Conservation (phyloP, 2,113 vertebrate genomes). For the Oryzias woworae region DNA sequence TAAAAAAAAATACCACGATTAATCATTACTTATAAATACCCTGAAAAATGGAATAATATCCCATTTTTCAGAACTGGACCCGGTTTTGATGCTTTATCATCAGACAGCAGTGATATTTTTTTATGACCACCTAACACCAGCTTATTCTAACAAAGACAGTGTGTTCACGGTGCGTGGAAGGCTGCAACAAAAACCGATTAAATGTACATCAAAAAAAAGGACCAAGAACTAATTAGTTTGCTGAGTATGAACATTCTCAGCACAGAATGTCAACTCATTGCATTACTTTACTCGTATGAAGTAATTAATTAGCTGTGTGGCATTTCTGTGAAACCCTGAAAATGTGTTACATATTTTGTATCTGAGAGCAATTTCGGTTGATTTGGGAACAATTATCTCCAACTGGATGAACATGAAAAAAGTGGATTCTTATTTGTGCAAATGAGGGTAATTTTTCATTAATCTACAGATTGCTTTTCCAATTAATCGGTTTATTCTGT, state of each 20-base stretch:
- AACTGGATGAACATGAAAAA: slow-evolving; percentile 36
- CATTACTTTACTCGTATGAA: slow-evolving; percentile 27
- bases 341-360: slow-evolving; percentile 18
- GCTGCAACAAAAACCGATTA: slow-evolving; percentile 1
- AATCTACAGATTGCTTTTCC: slow-evolving; percentile 41
- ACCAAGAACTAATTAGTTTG: slow-evolving; percentile 12
- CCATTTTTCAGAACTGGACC: too few relatives aligned
- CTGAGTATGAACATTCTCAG: slow-evolving; percentile 12
- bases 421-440: slow-evolving; percentile 37
- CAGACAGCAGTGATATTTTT: background rate
- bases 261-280: slow-evolving; percentile 46
- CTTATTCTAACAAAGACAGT: background rate
- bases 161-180: background rate
- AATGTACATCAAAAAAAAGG: background rate
- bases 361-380: slow-evolving; percentile 28
- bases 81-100: too few relatives aligned
- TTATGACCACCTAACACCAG: background rate
- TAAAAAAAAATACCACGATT: too few relatives aligned
- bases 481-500: slow-evolving; percentile 12
- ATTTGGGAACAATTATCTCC: slow-evolving; percentile 36
- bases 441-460: slow-evolving; percentile 46
- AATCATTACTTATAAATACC: too few relatives aligned
- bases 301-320: slow-evolving; percentile 50
- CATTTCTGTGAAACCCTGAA: slow-evolving; percentile 40
- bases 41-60: too few relatives aligned